phyloP scores from a whole-genome alignment of 2,113 vertebrate species.

The Cyrtonyx montezumae region DNA sequence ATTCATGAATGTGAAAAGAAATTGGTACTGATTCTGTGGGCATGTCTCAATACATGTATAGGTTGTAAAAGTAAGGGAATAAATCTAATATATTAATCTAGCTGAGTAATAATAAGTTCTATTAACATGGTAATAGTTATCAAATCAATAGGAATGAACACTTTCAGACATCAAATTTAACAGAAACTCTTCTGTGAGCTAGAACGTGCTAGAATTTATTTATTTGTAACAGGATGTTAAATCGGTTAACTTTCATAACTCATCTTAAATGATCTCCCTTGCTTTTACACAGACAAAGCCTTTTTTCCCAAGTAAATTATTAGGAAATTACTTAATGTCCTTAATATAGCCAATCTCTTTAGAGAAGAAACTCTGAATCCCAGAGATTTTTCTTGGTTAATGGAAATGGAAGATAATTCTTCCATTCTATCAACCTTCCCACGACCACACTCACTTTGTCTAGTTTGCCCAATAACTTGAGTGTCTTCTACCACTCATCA shows the following conservation, averaged over 20 bases:
- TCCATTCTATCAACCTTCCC: background rate
- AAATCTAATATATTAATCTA: conserved; percentile 57
- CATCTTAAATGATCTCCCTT: background rate
- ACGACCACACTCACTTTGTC: background rate
- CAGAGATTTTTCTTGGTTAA: background rate
- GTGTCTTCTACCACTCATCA: background rate
- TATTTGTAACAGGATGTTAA: background rate
- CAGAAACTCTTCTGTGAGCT: background rate
- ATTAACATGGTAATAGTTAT: conserved; percentile 27
- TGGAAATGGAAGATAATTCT: background rate
- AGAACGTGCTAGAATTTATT: background rate
- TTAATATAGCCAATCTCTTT: background rate
- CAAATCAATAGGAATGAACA: background rate
- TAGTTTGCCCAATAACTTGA: background rate
- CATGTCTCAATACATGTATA: conserved; percentile 27
- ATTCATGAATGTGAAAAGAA: conserved; percentile 47
- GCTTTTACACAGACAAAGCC: background rate
- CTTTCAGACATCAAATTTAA: conserved; percentile 21
- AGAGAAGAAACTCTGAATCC: background rate
- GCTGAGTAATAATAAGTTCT: conserved; percentile 37
- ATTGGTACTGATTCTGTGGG: conserved; percentile 52
- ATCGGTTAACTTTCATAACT: background rate
- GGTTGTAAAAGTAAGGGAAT: conserved; percentile 17
- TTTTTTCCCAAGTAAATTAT: background rate
- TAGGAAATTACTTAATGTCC: background rate